A percentile compares a stretch with the other conserved stretches of the same genome.
Conservation (phyloP, 2,797 vertebrate species). For the Xerus rutilus region DNA sequence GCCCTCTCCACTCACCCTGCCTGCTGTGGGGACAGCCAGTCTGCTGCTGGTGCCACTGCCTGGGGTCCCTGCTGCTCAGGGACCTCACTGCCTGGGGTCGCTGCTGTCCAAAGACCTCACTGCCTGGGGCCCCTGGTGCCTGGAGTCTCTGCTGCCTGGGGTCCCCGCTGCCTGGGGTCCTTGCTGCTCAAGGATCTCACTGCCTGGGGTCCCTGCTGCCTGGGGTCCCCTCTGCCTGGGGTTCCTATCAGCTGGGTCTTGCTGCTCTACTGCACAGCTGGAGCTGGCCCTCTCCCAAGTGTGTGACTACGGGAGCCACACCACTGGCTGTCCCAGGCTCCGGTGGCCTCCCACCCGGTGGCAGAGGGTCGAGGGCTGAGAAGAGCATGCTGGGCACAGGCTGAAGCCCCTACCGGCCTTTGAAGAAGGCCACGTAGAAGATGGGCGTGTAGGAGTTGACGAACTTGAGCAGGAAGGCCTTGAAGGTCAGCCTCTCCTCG, state of each 20-base stretch:
- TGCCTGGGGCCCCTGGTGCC: not conserved
- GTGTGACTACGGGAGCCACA: fast-evolving
- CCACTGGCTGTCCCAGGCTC: not conserved
- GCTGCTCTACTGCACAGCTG: not conserved
- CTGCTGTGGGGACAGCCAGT: too few relatives aligned
- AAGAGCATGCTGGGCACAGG: fast-evolving
- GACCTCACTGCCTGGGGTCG: too few relatives aligned
- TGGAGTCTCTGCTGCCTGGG: not conserved
- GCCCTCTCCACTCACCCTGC: too few relatives aligned
- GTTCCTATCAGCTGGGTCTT: too few relatives aligned
- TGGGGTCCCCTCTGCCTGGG: not conserved
- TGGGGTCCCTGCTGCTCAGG: too few relatives aligned
- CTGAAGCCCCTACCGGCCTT: constrained; percentile 93
- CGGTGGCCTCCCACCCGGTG: not conserved
- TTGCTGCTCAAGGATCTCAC: too few relatives aligned
- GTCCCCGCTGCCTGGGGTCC: not conserved
- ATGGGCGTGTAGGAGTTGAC: constrained; percentile 98
- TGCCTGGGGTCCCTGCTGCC: not conserved
- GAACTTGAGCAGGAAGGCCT: constrained; percentile 97
- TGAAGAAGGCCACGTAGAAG: constrained; percentile 98
- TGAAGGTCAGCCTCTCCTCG: constrained; percentile 96
- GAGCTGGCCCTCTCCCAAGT: not conserved
- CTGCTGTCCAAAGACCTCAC: too few relatives aligned
- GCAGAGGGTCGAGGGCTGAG: not conserved
- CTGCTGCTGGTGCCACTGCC: too few relatives aligned